Base-by-base conservation (phyloP, 1,140 invertebrate species). In the Drosophila tsacasi region DNA sequence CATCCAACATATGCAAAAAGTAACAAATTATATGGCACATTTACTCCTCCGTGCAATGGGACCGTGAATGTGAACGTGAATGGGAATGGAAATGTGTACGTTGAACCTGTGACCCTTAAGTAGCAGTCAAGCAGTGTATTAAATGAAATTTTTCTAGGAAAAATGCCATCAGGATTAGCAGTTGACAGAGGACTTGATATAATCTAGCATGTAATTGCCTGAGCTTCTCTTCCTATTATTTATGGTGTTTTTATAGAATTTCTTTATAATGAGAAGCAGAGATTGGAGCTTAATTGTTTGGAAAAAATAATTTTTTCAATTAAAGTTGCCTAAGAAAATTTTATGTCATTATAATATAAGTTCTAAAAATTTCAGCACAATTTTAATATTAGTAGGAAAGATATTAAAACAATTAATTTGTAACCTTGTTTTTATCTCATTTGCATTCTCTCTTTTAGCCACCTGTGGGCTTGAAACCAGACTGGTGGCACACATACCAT, bases 1-100 rank as follows among this genome's bases (percentile, higher is more conserved):
- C 50, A 77, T 23, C 63, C 63, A 76, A 60, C 71, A 64, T 77
- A 80, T 86, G 76, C 76, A 80, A 65, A 87, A 68, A 66, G 27
- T 77, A 68, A 72, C 52, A 55, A 76, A 80, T 77, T 62, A 74
- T 60, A 50, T 62, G 57, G 55, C 67, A 74, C 71, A 73, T 74
- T 73, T 78, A 62, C 55, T 55, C 76, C 52, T 66, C 49, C 71
- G 50, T 76, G 72, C 71, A 63, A 42, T 44, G 61, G 44, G 52
- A 65, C 60, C 30, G 42, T 35, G 32, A 40, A 46, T 58, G 52
- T 49, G 42, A 23, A 46, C 13, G 39, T 17, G 27, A 30, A 50
- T 23, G 23, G 1, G 46, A 50, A 50, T 35, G 50, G 5, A 19
- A 54, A 54, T 2, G 27, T 55, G 52, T 37, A 37, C 47, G 35